Evolutionary conservation across 2,797 vertebrate species (phyloP).

Genomic region (Epinephelus malabaricus): DNA sequence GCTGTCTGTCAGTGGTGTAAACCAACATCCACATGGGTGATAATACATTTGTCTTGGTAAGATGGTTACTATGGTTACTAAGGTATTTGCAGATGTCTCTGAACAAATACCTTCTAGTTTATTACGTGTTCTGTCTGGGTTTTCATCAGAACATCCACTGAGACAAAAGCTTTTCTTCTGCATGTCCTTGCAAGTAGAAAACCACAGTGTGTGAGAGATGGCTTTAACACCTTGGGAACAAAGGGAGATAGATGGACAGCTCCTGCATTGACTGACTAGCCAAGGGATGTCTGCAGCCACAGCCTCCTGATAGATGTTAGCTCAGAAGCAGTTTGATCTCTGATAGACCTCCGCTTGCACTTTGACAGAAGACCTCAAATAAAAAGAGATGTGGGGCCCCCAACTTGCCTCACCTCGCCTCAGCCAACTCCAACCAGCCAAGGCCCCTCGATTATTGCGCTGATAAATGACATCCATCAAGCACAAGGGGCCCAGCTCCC

Average conservation of each 20-base stretch:
- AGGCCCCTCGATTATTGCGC: conserved; percentile 40
- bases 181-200: conserved; percentile 3
- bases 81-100: conserved; percentile 12
- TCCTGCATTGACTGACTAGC: conserved; percentile 8
- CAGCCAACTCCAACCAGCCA: conserved; percentile 28
- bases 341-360: conserved; percentile 5
- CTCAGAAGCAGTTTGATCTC: background rate
- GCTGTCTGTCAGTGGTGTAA: background rate
- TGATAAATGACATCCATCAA: conserved; percentile 68
- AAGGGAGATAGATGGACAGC: conserved; percentile 31
- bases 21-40: background rate
- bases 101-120: background rate
- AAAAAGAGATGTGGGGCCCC: conserved; percentile 22
- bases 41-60: conserved; percentile 2
- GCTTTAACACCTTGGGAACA: conserved; percentile 1
- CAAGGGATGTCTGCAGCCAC: background rate
- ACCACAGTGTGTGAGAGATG: conserved; percentile 8
- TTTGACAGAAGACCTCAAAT: conserved; percentile 33
- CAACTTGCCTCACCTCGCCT: background rate
- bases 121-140: no score
- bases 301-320: conserved; percentile 39
- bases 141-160: background rate
- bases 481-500: conserved; percentile 13
- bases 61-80: conserved; percentile 22
- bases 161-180: background rate